phyloP scores from a whole-genome alignment of 2,113 vertebrate species.

The Mixornis gularis region DNA sequence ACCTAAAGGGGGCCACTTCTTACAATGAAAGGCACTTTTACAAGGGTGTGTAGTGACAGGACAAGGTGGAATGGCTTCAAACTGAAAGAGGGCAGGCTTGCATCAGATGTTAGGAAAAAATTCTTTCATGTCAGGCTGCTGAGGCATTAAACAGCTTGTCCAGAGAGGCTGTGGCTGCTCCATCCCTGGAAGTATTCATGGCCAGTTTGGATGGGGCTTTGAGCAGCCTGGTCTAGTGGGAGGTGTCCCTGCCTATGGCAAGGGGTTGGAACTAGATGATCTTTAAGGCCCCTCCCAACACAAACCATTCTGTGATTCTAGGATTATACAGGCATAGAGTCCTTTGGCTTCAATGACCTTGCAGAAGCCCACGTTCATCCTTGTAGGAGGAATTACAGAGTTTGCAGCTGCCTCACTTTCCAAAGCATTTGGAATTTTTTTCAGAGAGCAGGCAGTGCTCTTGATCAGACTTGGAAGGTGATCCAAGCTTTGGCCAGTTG shows the following conservation, averaged over 20 bases:
- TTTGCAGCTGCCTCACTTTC: not conserved
- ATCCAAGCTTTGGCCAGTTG: not conserved
- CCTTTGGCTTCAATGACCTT: not conserved
- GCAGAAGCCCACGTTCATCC: not conserved
- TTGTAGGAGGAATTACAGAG: not conserved
- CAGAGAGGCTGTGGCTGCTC: not conserved
- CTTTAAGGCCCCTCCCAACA: not conserved
- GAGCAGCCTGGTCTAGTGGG: not conserved
- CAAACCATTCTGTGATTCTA: not conserved
- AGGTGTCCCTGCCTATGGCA: not conserved
- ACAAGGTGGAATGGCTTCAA: not conserved
- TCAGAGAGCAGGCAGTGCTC: not conserved
- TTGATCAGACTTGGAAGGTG: not conserved
- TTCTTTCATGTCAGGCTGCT: not conserved
- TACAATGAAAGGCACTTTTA: not conserved
- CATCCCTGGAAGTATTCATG: not conserved
- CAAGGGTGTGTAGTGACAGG: not conserved
- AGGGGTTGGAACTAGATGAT: not conserved
- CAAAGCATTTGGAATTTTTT: not conserved
- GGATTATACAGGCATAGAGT: not conserved
- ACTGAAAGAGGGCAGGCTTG: not conserved
- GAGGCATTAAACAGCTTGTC: not conserved
- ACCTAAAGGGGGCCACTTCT: not conserved
- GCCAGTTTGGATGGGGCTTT: not conserved
- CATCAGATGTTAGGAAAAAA: not conserved